Base-by-base conservation (phyloP, 2,888 invertebrate genomes). In the Nymphalis urticae region DNA sequence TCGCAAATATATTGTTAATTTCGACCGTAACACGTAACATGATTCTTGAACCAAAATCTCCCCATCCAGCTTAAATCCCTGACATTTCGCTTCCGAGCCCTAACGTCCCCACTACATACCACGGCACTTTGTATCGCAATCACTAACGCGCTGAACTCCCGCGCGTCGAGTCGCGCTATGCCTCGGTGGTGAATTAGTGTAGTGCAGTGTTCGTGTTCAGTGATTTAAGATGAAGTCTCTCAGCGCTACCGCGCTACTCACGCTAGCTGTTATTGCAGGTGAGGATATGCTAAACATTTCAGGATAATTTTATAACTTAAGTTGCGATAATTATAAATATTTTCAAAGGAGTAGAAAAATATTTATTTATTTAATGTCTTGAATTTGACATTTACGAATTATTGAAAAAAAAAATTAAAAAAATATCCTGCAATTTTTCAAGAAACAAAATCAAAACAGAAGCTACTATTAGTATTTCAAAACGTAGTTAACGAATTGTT, bases 121-220 rank as follows among this genome's bases (percentile, higher is more conserved):
- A 80, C 85, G 84, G 62, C 53, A 66, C 62, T 21, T 24, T 48
- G 64, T 66, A 66, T 62, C 66, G 68, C 71, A 70, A 70, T 75
- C 75, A 75, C 76, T 77, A 81, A 83, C 89, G 92, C 90, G 92
- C 89, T 83, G 85, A 85, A 84, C 86, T 83, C 80, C 78, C 89
- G 92, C 92, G 92, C 89, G 88, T 84, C 80, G 71, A 75, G 79
- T 77, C 79, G 78, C 79, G 78, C 84, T 84, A 89, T 80, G 92
- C 85, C 82, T 85, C 86, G 88, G 90, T 90, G 88, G 92, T 92
- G 91, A 86, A 42, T 42, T 42, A 83, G 90, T 90, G 90, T 79
- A 82, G 91, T 92, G 90, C 73, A 75, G 81, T 81, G 81, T 76
- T 73, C 81, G 80, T 85, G 80, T 82, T 79, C 78, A 77, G 78